These are phyloP conservation scores for Drosophila kepulauana DNA, from an alignment of 1,140 invertebrate genomes.

Conservation along the genomic window DNA sequence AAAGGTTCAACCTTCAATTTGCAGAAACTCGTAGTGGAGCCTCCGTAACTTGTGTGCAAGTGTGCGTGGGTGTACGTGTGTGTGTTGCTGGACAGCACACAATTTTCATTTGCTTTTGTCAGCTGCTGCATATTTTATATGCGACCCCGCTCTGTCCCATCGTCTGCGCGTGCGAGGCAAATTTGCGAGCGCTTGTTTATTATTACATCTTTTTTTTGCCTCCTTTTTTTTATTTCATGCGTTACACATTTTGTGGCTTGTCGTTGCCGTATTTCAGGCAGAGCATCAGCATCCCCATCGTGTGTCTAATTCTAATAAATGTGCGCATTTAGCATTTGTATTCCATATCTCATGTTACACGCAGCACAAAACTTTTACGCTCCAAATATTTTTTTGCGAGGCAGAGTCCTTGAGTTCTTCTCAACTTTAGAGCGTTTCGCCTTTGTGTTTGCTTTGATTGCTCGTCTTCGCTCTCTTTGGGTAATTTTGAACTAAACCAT, in stretches of 20 bases:
- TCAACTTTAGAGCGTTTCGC: constrained; percentile 8
- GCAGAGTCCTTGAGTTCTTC: constrained; percentile 15
- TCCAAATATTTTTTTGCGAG: constrained; percentile 1
- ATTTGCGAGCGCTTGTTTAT: constrained; percentile 40
- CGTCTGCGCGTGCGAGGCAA: constrained; percentile 30
- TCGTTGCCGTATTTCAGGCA: constrained; percentile 18
- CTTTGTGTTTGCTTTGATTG: background rate
- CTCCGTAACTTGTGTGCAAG: constrained; percentile 3
- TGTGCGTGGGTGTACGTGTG: background rate
- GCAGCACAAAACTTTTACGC: background rate
- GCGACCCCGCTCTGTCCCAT: background rate
- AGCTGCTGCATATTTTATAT: constrained; percentile 70
- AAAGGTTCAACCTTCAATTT: constrained; percentile 24
- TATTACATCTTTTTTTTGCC: constrained; percentile 27
- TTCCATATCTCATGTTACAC: constrained; percentile 49
- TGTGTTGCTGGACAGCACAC: constrained; percentile 45
- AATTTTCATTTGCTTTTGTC: constrained; percentile 55
- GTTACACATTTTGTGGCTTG: constrained; percentile 26
- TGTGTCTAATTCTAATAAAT: constrained; percentile 46
- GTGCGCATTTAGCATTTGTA: constrained; percentile 50
- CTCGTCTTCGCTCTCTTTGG: background rate
- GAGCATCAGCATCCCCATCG: background rate
- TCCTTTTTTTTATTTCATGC: background rate
- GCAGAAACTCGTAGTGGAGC: constrained; percentile 17
- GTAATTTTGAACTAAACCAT: constrained; percentile 45